Evolutionary conservation across 2,888 invertebrate species (phyloP), one percentile per base, ranked within the genome.

Genomic region (Glyphotaelius pellucidus): DNA sequence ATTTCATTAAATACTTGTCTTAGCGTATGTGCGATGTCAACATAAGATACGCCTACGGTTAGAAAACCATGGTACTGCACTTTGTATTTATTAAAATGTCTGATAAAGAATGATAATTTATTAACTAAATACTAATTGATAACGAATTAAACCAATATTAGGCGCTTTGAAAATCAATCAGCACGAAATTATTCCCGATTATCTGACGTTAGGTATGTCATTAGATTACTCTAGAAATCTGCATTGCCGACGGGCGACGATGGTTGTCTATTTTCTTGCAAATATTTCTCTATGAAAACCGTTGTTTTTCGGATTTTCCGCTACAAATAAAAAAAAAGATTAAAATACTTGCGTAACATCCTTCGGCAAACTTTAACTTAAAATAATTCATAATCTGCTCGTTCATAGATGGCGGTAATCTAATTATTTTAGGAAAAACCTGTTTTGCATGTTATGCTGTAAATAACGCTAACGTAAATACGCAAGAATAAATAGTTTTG

Each of bases 21-120:
- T 80, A 88, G 88, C 91, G 88, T 91, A 91, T 87, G 88, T 88
- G 88, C 31, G 88, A 88, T 91, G 91, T 91, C 91, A 91, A 91
- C 91, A 91, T 88, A 81, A 89, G 90, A 31, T 90, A 90, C 90
- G 90, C 90, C 90, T 90, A 38, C 42, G 30, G 38, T 80, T 80
- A 81, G 42, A 31, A 90, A 81, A 90, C 19, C 52, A 90, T 81
- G 80, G 38, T 79, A 1, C 35, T 79, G 80, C 88, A 89, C 80
- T 89, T 35, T 80, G 35, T n/a, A 89, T 79, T 79, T 79, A 79
- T 35, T 31, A 35, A 3, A 89, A 35, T 25, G 11, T 31, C 19
- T 79, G 25, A 80, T 80, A 80, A 35, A 25, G 32, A 25, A 32
- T 79, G 38, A 89, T 31, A 79, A 19, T 25, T 30, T 15, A 31